Base-by-base conservation (phyloP, 2,888 invertebrate species). In the Gastracanthus pulcherrimus region DNA sequence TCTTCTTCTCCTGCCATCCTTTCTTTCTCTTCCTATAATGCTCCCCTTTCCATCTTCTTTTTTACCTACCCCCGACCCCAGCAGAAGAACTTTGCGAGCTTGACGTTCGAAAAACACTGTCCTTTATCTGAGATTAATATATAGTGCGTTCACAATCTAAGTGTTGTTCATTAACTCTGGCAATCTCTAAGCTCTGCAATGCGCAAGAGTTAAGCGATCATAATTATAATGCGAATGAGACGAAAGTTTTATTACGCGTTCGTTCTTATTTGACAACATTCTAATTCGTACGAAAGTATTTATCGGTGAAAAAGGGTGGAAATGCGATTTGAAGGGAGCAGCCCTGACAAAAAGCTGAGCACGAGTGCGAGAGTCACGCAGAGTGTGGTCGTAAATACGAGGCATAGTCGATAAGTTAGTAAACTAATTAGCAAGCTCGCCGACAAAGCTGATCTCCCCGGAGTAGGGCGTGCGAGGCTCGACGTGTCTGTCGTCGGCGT, bases 351-450 rank as follows among this genome's bases (percentile, higher is more conserved):
- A 29, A 31, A 29, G 26, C 13, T 34, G 76, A 67, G 81, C 86
- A 85, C 84, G 84, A 81, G 84, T 66, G 82, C 81, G 75, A 85
- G 79, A 70, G 58, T 19, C 34, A 55, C 36, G 31, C 23, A 23
- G 29, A 48, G 51, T 58, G 69, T 62, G 78, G 76, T 76, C 76
- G 75, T 79, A 82, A 82, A 76, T 74, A 41, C 75, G 60, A 84
- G 83, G 83, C 84, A 84, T 87, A 87, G 89, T 89, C 91, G 89
- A 91, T 91, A 91, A 91, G 90, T 90, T 90, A 89, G 90, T 91
- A 90, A 91, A 91, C 91, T 91, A 91, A 91, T 91, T 91, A 91
- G 90, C 90, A 87, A 86, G 84, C 81, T 87, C 86, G 91, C 91
- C 91, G 91, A 91, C 91, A 91, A 91, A 91, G 91, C 89, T 87